phyloP scores from a whole-genome alignment of 2,797 vertebrate genomes.

The Hemitrygon akajei region DNA sequence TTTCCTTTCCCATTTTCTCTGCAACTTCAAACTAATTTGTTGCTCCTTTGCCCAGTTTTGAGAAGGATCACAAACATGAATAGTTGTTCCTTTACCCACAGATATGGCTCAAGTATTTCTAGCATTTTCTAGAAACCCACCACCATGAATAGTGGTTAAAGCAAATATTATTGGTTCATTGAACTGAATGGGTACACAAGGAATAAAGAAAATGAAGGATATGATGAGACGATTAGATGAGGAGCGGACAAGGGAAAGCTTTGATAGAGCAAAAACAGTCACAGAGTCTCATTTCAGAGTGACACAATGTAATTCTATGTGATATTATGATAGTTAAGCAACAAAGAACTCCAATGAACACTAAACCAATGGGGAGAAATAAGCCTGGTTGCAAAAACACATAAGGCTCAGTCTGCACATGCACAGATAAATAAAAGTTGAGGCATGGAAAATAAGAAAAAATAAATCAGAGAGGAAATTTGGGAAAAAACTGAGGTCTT shows the following conservation, averaged over 20 bases:
- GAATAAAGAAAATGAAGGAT: not conserved
- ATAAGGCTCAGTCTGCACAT: not conserved
- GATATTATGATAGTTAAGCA: not conserved
- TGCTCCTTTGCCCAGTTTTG: no score
- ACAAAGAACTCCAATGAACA: not conserved
- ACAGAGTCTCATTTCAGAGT: not conserved
- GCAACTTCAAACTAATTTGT: no score
- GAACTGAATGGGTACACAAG: not conserved
- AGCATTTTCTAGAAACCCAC: not conserved
- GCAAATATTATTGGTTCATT: not conserved
- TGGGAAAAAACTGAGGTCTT: not conserved
- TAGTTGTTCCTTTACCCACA: no score
- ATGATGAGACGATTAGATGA: not conserved
- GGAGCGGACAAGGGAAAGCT: not conserved
- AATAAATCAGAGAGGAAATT: not conserved
- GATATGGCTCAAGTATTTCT: no score
- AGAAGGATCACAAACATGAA: no score
- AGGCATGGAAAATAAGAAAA: not conserved
- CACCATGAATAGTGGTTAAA: not conserved
- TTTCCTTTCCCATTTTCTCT: no score
- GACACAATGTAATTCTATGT: not conserved
- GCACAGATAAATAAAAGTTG: not conserved
- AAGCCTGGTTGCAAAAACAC: not conserved
- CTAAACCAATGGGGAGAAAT: not conserved
- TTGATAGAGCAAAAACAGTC: not conserved